These are phyloP conservation scores for Clavelina lepadiformis DNA, from an alignment of 23 tunicate genomes.

Conservation along the genomic window DNA sequence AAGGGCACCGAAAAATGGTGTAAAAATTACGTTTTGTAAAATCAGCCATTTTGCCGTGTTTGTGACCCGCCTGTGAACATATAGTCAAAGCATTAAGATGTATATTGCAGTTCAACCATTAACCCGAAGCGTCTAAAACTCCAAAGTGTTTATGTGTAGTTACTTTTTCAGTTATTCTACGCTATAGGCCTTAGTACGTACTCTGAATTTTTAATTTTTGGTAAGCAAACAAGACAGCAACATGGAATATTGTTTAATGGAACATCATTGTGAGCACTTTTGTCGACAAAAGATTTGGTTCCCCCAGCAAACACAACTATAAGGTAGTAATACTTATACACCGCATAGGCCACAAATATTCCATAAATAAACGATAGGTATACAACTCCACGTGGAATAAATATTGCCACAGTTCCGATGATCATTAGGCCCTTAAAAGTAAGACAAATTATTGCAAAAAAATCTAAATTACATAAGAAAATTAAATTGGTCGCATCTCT, in stretches of 20 bases:
- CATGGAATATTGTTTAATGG: conserved; percentile 60
- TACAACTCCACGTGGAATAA: conserved; percentile 70
- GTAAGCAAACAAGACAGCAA: conserved; percentile 81
- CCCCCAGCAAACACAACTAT: conserved; percentile 88
- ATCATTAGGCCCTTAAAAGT: conserved; percentile 64
- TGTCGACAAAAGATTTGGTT: conserved; percentile 70
- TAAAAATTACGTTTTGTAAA: conserved; percentile 63
- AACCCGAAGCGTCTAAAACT: too few relatives aligned
- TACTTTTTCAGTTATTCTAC: not conserved
- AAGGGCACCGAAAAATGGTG: conserved; percentile 79
- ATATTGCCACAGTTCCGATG: conserved; percentile 68
- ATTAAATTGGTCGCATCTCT: not conserved
- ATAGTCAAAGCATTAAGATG: too few relatives aligned
- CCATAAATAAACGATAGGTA: conserved; percentile 62
- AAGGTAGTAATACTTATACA: conserved; percentile 79
- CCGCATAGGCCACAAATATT: conserved; percentile 77
- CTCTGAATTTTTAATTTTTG: conserved; percentile 67
- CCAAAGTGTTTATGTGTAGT: not conserved
- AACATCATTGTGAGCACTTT: conserved; percentile 32
- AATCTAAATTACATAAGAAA: not conserved
- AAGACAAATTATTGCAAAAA: too few relatives aligned
- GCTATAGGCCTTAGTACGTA: conserved; percentile 20
- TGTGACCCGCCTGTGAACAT: conserved; percentile 42
- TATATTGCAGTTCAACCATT: not conserved
- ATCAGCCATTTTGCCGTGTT: conserved; percentile 79